These are phyloP conservation scores for Apamea crenata DNA, from an alignment of 2,888 invertebrate species.

Conservation along the genomic window DNA sequence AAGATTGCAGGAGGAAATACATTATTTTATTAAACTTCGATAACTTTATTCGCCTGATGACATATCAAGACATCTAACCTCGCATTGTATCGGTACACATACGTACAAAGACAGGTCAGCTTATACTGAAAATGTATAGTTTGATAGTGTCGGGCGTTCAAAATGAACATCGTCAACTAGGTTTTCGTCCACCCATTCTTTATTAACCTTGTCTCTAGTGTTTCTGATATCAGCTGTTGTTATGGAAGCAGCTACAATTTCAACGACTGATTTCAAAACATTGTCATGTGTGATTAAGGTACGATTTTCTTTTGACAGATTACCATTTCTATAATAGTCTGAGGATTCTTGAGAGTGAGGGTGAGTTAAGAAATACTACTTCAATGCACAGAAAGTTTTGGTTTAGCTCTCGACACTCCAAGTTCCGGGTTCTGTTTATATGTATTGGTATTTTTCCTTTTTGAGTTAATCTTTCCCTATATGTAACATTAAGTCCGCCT, in stretches of 20 bases:
- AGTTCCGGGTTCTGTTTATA: background rate
- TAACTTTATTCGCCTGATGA: background rate
- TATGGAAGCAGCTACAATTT: background rate
- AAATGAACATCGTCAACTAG: background rate
- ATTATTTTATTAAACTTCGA: slow-evolving; percentile 3
- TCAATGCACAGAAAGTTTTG: background rate
- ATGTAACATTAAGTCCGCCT: background rate
- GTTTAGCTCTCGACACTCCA: background rate
- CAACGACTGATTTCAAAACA: background rate
- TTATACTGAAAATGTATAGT: background rate
- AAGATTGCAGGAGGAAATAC: slow-evolving; percentile 9
- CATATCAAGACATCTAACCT: background rate
- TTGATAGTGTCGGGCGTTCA: background rate
- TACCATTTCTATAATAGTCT: slow-evolving; percentile 9
- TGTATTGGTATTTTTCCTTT: no score
- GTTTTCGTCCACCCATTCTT: background rate
- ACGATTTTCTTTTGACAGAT: slow-evolving; percentile 23
- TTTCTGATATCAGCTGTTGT: background rate
- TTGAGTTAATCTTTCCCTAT: no score
- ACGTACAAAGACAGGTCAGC: background rate
- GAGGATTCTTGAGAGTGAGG: slow-evolving; percentile 10
- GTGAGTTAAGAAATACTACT: slow-evolving; percentile 20
- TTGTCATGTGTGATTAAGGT: background rate
- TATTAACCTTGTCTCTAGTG: background rate
- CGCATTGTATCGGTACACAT: background rate